A percentile compares a stretch with the other conserved stretches of the same genome.
Conservation (phyloP, 2,113 vertebrate genomes). For the Oncorhynchus kisutch region DNA sequence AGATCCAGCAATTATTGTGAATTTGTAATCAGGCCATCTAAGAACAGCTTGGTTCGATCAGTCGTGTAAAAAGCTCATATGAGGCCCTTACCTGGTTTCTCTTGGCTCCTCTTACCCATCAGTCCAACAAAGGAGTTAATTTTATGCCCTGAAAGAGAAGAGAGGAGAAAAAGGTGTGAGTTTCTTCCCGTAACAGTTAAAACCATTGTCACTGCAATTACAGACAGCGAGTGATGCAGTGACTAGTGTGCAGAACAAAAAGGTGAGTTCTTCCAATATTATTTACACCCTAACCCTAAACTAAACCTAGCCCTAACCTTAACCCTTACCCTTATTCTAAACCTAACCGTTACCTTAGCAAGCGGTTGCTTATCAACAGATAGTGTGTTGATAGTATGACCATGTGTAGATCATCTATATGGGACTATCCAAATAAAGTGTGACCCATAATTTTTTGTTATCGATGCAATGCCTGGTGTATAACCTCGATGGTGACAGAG, state of each 20-base stretch:
- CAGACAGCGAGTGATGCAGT: too few relatives aligned
- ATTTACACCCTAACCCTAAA: background rate
- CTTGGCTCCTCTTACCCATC: slow-evolving; percentile 95
- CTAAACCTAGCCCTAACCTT: too few relatives aligned
- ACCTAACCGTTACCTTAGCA: too few relatives aligned
- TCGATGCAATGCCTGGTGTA: background rate
- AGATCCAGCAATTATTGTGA: too few relatives aligned
- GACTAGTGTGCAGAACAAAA: too few relatives aligned
- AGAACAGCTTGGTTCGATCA: background rate
- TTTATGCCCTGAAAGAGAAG: slow-evolving; percentile 86
- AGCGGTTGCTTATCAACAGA: too few relatives aligned
- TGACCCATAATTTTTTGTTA: background rate
- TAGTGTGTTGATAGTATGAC: too few relatives aligned
- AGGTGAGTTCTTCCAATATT: background rate
- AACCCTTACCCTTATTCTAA: too few relatives aligned
- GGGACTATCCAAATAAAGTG: too few relatives aligned
- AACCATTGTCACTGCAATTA: background rate
- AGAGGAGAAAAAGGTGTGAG: background rate
- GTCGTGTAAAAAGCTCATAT: background rate
- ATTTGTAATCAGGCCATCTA: too few relatives aligned
- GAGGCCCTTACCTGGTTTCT: slow-evolving; percentile 84
- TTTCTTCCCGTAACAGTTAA: background rate
- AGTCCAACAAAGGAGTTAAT: slow-evolving; percentile 95
- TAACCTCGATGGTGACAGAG: background rate
- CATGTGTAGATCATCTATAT: too few relatives aligned